Base-by-base conservation (phyloP, 2,113 vertebrate genomes). In the Vidua chalybeata region DNA sequence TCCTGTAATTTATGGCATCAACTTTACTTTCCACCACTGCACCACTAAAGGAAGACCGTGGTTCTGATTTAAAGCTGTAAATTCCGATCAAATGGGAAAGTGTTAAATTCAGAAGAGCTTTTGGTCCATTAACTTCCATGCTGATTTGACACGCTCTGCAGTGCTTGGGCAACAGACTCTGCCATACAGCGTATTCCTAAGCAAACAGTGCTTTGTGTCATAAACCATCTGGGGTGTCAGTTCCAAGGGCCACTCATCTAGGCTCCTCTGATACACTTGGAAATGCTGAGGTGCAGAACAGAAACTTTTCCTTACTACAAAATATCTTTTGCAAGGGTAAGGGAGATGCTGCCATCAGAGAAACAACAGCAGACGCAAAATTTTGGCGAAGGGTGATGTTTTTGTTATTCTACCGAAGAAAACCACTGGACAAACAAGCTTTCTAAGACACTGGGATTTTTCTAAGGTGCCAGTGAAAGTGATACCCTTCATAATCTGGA, bases 121-220 rank as follows among this genome's bases (percentile, higher is more conserved):
- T 97, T 97, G 97, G 95, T 94, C 96, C 97, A 98, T 98, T 98
- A 97, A 97, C 97, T 96, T 97, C 96, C 95, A 97, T 92, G 90
- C 97, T 96, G 97, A 98, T 97, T 97, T 97, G 96, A 97, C 96
- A 97, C 87, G 95, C 94, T 97, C 95, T 33, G 90, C 94, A 95
- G 94, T 97, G 93, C 93, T 97, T 87, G 94, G 94, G 96, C 95
- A 97, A 97, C 97, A 97, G 95, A 97, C 92, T 96, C 94, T 78
- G 94, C 96, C 69, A 94, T 76, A 97, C 92, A 93, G 87, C 91
- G 62, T 96, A 96, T 97, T 97, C 95, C 97, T 98, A 97, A 97
- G 97, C 97, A 98, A 98, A 98, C 97, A 98, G 94, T 94, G 88
- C 97, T 97, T 97, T 97, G 96, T 98, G 97, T 98, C 96, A 97